phyloP scores from a whole-genome alignment of 2,888 invertebrate species.

The Mongoloraphidia duomilia region DNA sequence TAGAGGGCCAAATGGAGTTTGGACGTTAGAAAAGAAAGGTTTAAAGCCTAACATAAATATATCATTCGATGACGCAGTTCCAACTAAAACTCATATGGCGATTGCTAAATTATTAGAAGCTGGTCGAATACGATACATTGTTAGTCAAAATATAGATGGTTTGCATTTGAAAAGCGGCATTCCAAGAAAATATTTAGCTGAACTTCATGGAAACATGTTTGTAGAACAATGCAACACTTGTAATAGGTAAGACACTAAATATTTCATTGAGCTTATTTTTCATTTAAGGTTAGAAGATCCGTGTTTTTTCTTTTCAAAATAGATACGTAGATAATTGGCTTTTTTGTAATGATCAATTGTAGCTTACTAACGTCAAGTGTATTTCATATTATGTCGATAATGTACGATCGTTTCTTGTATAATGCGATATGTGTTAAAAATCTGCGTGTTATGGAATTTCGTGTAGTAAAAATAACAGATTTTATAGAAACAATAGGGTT shows the following conservation, averaged over 20 bases:
- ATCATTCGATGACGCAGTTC: conserved; percentile 80
- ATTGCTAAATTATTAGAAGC: conserved; percentile 63
- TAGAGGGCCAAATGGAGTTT: conserved; percentile 87
- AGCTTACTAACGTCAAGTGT: no score
- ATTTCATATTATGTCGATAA: no score
- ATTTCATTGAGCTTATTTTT: background rate
- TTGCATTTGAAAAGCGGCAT: conserved; percentile 86
- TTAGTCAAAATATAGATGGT: conserved; percentile 98
- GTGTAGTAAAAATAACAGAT: no score
- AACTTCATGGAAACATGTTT: conserved; percentile 98
- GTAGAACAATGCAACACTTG: conserved; percentile 86
- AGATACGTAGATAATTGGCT: no score
- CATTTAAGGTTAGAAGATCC: no score
- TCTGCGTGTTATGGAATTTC: no score
- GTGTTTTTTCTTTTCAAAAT: no score
- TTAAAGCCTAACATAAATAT: conserved; percentile 69
- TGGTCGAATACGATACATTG: conserved; percentile 65
- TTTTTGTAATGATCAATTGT: no score
- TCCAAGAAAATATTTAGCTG: conserved; percentile 63
- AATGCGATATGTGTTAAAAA: no score
- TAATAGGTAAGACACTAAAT: conserved; percentile 39
- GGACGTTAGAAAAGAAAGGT: conserved; percentile 88
- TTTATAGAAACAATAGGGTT: no score
- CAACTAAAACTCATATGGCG: conserved; percentile 91
- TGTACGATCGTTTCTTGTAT: no score